phyloP scores from a whole-genome alignment of 1,140 invertebrate species.

The Trichonephila inaurata region DNA sequence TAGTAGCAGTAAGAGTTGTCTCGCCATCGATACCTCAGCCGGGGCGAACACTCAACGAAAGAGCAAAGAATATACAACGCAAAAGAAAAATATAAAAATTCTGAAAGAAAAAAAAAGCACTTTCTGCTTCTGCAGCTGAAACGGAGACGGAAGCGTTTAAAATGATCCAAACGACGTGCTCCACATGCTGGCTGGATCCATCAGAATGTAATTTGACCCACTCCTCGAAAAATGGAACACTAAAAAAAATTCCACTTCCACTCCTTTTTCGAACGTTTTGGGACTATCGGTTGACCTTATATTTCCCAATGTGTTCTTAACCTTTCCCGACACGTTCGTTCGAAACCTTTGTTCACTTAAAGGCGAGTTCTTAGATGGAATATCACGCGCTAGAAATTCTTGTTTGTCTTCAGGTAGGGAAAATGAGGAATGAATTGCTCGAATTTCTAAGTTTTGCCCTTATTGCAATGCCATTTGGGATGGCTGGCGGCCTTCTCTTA shows the following conservation, averaged over 20 bases:
- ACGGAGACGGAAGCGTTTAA: slow-evolving; percentile 25
- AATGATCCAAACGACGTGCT: slow-evolving; percentile 18
- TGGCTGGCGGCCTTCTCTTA: not conserved
- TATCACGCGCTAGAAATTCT: not conserved
- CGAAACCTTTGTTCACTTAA: slow-evolving; percentile 11
- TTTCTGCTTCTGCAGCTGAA: slow-evolving; percentile 25
- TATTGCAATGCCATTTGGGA: not conserved
- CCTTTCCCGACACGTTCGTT: slow-evolving; percentile 20
- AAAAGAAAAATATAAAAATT: not conserved
- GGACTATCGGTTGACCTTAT: slow-evolving; percentile 20
- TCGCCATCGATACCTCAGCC: not conserved
- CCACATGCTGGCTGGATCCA: not conserved
- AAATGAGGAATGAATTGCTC: not conserved
- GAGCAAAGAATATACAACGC: too few species aligned
- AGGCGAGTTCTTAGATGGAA: not conserved
- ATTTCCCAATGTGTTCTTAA: not conserved
- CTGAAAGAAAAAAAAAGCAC: not conserved
- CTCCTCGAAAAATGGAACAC: slow-evolving; percentile 5
- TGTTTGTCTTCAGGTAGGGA: slow-evolving; percentile 19
- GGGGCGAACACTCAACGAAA: not conserved
- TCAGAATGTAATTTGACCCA: slow-evolving; percentile 27
- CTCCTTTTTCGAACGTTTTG: not conserved
- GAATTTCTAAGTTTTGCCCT: not conserved
- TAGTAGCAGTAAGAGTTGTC: not conserved
- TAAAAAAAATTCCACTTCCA: not conserved